These are phyloP conservation scores for Plestiodon gilberti DNA, from an alignment of 2,113 vertebrate genomes.

Conservation along the genomic window DNA sequence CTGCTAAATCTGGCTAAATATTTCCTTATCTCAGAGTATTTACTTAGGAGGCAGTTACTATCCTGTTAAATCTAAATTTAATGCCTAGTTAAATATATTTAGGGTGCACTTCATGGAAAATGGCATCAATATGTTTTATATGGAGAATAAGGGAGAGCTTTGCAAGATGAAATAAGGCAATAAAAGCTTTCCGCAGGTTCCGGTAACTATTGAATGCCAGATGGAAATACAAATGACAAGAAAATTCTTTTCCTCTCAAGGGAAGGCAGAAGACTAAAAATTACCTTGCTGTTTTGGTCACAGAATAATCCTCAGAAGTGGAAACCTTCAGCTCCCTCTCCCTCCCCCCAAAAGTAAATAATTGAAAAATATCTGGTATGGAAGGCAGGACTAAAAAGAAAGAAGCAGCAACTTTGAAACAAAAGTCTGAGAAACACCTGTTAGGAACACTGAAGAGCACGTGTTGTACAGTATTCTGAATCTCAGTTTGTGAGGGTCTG, in stretches of 20 bases:
- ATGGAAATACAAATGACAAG: not conserved
- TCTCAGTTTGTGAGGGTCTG: not conserved
- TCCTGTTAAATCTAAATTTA: constrained; percentile 78
- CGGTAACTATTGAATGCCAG: not conserved
- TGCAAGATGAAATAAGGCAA: constrained; percentile 45
- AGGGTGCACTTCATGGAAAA: constrained; percentile 73
- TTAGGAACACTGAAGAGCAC: not conserved
- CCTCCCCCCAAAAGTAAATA: not conserved
- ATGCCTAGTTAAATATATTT: constrained; percentile 78
- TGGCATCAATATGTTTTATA: constrained; percentile 73
- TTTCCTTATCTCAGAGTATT: constrained; percentile 76
- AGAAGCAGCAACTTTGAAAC: not conserved
- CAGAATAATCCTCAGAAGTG: accelerated
- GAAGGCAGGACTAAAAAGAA: not conserved
- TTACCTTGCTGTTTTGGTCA: not conserved
- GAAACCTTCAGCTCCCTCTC: not conserved
- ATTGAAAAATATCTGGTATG: not conserved
- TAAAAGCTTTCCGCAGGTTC: constrained; percentile 6
- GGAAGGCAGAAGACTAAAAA: constrained; percentile 14
- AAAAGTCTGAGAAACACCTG: not conserved
- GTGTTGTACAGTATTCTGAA: not conserved
- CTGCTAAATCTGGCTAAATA: constrained; percentile 75
- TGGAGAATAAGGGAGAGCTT: constrained; percentile 53
- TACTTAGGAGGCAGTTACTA: constrained; percentile 77
- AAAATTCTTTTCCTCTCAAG: not conserved